Conservation (phyloP, 2,797 vertebrate species). For the Austrolebias charrua region DNA sequence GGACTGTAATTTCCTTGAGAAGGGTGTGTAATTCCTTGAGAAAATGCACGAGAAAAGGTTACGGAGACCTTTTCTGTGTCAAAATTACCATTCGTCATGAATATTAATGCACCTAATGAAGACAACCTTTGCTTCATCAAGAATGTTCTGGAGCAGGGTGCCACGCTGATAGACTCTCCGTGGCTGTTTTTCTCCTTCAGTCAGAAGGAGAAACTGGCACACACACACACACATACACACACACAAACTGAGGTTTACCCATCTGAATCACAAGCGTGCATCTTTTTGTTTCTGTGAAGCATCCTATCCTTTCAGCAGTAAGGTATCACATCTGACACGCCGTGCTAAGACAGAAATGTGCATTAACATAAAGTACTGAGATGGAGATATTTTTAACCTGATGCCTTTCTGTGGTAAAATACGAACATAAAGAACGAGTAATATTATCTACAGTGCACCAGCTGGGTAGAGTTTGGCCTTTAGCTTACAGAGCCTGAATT, state of each 20-base stretch:
- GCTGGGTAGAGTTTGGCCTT: not conserved
- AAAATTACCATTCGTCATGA: conserved; percentile 99
- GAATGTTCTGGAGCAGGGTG: conserved; percentile 98
- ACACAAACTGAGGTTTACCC: conserved; percentile 62
- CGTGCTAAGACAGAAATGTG: conserved; percentile 15
- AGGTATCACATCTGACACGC: conserved; percentile 41
- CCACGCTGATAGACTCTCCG: conserved; percentile 91
- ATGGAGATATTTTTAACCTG: not conserved
- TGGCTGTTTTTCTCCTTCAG: conserved; percentile 80
- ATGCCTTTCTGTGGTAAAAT: conserved; percentile 13
- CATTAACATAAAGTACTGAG: conserved; percentile 13
- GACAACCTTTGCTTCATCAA: conserved; percentile 99
- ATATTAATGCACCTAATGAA: conserved; percentile 99
- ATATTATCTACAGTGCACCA: not conserved
- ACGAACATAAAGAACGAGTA: not conserved
- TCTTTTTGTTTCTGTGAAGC: conserved; percentile 55
- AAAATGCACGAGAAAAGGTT: conserved; percentile 99
- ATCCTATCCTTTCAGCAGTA: conserved; percentile 53
- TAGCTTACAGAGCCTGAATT: not conserved
- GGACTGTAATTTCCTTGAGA: conserved; percentile 99
- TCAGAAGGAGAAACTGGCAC: conserved; percentile 74
- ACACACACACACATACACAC: conserved; percentile 43
- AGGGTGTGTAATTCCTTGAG: too few relatives aligned
- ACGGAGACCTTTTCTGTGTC: conserved; percentile 99
- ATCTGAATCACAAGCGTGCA: conserved; percentile 57